phyloP scores from a whole-genome alignment of 2,888 invertebrate genomes.

The Acleris holmiana region DNA sequence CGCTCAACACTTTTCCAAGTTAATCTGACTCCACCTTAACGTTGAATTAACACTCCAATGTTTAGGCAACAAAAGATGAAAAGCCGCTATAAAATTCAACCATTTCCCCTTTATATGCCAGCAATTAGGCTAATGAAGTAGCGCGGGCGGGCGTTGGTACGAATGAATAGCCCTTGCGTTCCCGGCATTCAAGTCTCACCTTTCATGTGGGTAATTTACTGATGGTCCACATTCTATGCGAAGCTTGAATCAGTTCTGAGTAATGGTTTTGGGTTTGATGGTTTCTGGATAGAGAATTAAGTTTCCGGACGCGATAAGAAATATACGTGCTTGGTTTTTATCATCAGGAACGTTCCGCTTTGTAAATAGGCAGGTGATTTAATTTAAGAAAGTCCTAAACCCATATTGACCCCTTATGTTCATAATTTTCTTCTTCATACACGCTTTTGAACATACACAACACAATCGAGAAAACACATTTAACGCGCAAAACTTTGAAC shows the following conservation, averaged over 20 bases:
- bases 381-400: too few relatives aligned
- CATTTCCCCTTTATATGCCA: constrained; percentile 74
- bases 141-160: constrained; percentile 58
- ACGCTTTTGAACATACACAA: too few relatives aligned
- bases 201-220: constrained; percentile 81
- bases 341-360: constrained; percentile 8
- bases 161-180: constrained; percentile 76
- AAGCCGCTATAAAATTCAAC: constrained; percentile 76
- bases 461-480: too few relatives aligned
- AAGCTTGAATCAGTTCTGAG: constrained; percentile 59
- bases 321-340: constrained; percentile 26
- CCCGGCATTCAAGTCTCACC: constrained; percentile 73
- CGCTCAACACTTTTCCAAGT: constrained; percentile 17
- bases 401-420: too few relatives aligned
- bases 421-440: too few relatives aligned
- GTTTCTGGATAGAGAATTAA: constrained; percentile 28
- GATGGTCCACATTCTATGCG: constrained; percentile 67
- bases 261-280: constrained; percentile 39
- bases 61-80: constrained; percentile 73
- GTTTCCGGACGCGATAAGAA: constrained; percentile 28
- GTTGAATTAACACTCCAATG: constrained; percentile 50
- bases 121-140: constrained; percentile 83
- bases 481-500: neutral
- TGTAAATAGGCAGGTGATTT: constrained; percentile 1
- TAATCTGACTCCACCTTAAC: constrained; percentile 28